Conservation (phyloP, 2,113 vertebrate species). For the Boulengeromyrus knoepffleri region DNA sequence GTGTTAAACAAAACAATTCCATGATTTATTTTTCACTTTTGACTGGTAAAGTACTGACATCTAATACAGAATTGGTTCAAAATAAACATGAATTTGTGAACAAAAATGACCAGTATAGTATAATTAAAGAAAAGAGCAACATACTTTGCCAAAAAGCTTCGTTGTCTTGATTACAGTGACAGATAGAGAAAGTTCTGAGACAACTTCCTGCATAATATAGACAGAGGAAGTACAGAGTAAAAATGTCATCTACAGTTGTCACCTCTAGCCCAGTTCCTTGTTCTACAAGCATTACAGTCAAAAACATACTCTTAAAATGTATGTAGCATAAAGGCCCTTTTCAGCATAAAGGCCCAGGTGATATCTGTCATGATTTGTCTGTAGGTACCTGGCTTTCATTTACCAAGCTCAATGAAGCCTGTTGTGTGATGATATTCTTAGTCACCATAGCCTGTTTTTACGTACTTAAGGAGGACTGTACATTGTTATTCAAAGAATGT, state of each 20-base stretch:
- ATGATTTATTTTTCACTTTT: not conserved
- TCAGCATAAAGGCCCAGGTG: not conserved
- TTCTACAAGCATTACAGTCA: not conserved
- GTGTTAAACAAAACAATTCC: not conserved
- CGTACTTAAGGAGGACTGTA: not conserved
- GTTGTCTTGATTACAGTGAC: not conserved
- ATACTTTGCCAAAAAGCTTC: not conserved
- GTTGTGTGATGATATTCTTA: not conserved
- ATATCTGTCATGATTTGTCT: not conserved
- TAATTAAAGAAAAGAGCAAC: not conserved
- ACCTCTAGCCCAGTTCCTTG: not conserved
- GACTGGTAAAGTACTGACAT: not conserved
- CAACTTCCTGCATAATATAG: not conserved
- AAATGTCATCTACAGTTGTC: not conserved
- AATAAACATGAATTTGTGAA: not conserved
- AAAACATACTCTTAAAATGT: not conserved
- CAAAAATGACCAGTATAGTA: not conserved
- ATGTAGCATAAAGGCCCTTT: not conserved
- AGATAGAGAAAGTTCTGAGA: not conserved
- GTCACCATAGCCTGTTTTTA: not conserved
- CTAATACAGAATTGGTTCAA: not conserved
- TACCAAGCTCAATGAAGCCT: not conserved
- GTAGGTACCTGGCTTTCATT: not conserved
- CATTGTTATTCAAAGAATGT: not conserved
- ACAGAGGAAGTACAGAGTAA: not conserved